Conservation (phyloP, 2,888 invertebrate genomes). For the Chaitophorus viminalis region DNA sequence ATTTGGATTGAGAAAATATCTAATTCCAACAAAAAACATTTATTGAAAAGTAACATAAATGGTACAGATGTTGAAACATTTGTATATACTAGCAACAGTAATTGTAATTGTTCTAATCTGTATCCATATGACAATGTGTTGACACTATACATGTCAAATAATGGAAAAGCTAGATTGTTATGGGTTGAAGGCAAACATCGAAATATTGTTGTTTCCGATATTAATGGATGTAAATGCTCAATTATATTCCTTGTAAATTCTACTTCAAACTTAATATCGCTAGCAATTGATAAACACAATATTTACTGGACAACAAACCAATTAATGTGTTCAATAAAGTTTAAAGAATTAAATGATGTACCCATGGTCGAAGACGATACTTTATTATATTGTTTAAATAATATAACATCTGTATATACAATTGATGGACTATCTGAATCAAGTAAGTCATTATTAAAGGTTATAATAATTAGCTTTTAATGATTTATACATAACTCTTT, state of each 20-base stretch:
- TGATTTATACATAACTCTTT: background rate
- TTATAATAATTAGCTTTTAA: background rate
- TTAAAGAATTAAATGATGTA: conserved; percentile 33
- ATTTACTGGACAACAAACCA: conserved; percentile 75
- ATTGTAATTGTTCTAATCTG: conserved; percentile 60
- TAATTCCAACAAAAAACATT: conserved; percentile 70
- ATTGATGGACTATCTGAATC: conserved; percentile 44
- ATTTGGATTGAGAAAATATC: conserved; percentile 80
- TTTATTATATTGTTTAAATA: conserved; percentile 29
- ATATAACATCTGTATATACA: conserved; percentile 45
- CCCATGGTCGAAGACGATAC: conserved; percentile 11
- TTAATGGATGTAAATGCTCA: conserved; percentile 75
- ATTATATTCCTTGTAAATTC: conserved; percentile 68
- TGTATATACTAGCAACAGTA: conserved; percentile 67
- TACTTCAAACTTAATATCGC: conserved; percentile 68
- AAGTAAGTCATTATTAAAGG: conserved; percentile 8
- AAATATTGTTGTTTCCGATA: conserved; percentile 74
- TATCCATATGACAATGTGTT: conserved; percentile 44
- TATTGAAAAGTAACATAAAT: conserved; percentile 74
- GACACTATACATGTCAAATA: conserved; percentile 49
- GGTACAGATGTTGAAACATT: conserved; percentile 72
- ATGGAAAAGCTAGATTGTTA: conserved; percentile 68
- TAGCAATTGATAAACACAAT: conserved; percentile 78
- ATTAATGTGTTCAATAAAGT: conserved; percentile 33
- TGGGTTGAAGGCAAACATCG: conserved; percentile 75